Base-by-base conservation (phyloP, 2,113 vertebrate species). In the Actenoides hombroni region DNA sequence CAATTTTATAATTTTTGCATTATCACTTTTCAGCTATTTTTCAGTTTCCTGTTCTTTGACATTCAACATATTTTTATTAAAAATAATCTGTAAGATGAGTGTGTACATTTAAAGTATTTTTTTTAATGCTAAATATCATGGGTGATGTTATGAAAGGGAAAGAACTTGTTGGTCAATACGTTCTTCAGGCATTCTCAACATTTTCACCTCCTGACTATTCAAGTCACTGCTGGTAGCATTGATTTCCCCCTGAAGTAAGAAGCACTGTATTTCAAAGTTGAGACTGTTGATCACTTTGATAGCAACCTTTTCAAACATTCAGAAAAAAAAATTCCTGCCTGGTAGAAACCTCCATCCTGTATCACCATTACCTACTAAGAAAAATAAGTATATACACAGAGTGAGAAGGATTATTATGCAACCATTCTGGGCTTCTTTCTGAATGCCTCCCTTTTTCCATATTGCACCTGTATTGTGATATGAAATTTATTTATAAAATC, bases 121-220 rank as follows among this genome's bases (percentile, higher is more conserved):
- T 88, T 79, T 49, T 51, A 56, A 42, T 73, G 11, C 39, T 75
- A 61, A 88, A 35, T 51, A 35, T 46, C 31, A 42, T 24, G 80
- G 13, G 8, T 48, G 14, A 19, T 28, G 28, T 35, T 85, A 40
- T n/a, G 35, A 26, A 75, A 84, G 57, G 14, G 19, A 76, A 88
- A 80, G 26, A 33, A 40, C 17, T n/a, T 65, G 19, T 81, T 1
- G 1, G 5, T 61, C 10, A 2, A 61, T 76, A 65, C 0, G 0
- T 71, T 87, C 51, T 78, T 77, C 81, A 83, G 31, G 69, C 7
- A 25, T 71, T 67, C 51, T 78, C 37, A 68, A 28, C 46, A 48
- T 37, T 93, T 88, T 67, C 12, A 48, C 48, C 33, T 81, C 65
- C 73, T 86, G 68, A 71, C 37, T 29, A 13, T 86, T 68, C 53